Percentiles rank a stretch among this genome's conserved stretches.
Evolutionary conservation across 2,113 vertebrate genomes (phyloP).

Genomic region (Spea multiplicata): DNA sequence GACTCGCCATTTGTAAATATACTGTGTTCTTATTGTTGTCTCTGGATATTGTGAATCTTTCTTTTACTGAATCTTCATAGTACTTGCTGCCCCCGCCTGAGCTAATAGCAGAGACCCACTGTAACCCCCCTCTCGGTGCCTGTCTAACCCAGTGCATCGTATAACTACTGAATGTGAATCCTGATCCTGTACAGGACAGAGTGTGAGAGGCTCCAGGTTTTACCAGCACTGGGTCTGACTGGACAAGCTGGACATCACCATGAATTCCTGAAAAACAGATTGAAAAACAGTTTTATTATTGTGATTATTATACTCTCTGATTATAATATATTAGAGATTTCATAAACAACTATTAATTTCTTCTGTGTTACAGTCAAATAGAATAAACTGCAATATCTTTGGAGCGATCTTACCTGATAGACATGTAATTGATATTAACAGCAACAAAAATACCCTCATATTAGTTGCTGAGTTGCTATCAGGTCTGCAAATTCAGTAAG

Average conservation of each 20-base stretch:
- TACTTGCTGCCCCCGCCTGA: neutral
- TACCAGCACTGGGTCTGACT: conserved; percentile 16
- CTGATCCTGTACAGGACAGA: conserved; percentile 43
- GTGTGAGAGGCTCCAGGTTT: conserved; percentile 26
- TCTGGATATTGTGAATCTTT: conserved; percentile 24
- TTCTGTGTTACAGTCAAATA: no score
- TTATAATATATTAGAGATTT: no score
- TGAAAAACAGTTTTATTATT: neutral
- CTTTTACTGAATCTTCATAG: conserved; percentile 10
- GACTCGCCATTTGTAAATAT: conserved; percentile 26
- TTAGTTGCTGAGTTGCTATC: neutral
- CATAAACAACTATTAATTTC: no score
- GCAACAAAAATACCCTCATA: neutral
- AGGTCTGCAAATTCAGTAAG: no score
- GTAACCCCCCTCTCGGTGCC: conserved; percentile 57
- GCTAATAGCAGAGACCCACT: conserved; percentile 8
- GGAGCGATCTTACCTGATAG: neutral
- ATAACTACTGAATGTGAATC: conserved; percentile 21
- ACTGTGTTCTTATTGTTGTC: conserved; percentile 31
- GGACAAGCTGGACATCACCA: conserved; percentile 36
- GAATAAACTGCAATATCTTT: no score
- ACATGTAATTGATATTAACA: neutral
- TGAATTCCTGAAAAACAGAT: conserved; percentile 9
- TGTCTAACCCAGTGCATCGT: conserved; percentile 58
- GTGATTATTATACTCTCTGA: neutral